These are phyloP conservation scores for Suncus etruscus DNA, from an alignment of 2,113 vertebrate genomes.

Conservation along the genomic window DNA sequence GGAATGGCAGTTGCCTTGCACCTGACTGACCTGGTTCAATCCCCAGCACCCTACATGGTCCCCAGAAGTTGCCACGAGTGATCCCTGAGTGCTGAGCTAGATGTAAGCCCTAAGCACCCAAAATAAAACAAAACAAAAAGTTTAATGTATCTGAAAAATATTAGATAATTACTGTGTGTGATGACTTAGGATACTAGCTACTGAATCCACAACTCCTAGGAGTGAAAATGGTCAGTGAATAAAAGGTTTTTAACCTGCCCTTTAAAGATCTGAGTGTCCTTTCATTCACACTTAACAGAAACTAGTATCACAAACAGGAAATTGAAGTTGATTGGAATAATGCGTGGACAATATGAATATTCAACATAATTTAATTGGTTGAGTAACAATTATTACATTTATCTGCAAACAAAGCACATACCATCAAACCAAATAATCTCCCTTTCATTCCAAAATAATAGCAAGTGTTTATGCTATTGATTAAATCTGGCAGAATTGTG, in stretches of 20 bases:
- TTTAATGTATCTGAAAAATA: slow-evolving; percentile 32
- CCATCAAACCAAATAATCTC: slow-evolving; percentile 33
- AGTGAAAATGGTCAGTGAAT: slow-evolving; percentile 10
- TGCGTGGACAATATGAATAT: neutral
- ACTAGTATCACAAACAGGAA: neutral
- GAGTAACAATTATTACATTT: neutral
- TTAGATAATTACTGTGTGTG: neutral
- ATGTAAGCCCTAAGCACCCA: too few relatives aligned
- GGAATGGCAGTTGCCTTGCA: too few relatives aligned
- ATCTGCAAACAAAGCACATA: neutral
- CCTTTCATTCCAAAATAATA: neutral
- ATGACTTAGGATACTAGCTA: neutral
- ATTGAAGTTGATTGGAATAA: slow-evolving; percentile 11
- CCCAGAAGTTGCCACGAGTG: too few relatives aligned
- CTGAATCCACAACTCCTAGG: neutral
- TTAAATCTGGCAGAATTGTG: slow-evolving; percentile 15
- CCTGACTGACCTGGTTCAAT: too few relatives aligned
- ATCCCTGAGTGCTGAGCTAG: too few relatives aligned
- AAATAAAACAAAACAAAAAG: neutral
- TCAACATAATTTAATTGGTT: neutral
- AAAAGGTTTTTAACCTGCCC: neutral
- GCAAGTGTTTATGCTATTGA: neutral
- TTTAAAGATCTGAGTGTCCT: slow-evolving; percentile 6
- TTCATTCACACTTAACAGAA: slow-evolving; percentile 15
- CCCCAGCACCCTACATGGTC: too few relatives aligned